Percentiles rank a stretch among this genome's conserved stretches.
Conservation (phyloP, 2,888 invertebrate genomes). For the Adela reaumurella region DNA sequence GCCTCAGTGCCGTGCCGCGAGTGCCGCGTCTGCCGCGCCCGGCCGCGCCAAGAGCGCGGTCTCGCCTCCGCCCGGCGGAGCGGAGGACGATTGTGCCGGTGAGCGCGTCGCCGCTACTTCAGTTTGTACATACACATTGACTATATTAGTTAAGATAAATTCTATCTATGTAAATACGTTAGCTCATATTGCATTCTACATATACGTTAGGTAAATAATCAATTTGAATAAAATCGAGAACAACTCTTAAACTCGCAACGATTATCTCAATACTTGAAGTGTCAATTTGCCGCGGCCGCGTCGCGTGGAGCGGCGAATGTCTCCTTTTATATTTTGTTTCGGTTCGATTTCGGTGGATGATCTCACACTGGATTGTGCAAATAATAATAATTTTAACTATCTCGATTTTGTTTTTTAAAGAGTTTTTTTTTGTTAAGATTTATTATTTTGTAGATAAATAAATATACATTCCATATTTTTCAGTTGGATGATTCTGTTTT, state of each 20-base stretch:
- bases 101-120: neutral
- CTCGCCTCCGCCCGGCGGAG: conserved; percentile 19
- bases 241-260: neutral
- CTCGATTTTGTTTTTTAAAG: neutral
- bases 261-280: neutral
- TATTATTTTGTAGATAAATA: neutral
- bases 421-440: neutral
- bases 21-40: conserved; percentile 21
- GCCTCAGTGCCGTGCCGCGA: conserved; percentile 1
- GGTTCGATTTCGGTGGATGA: neutral
- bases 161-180: neutral
- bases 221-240: neutral
- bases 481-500: neutral
- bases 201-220: neutral
- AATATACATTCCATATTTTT: neutral
- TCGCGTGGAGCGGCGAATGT: neutral
- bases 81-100: neutral
- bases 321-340: neutral
- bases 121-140: neutral
- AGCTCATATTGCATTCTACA: neutral
- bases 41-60: conserved; percentile 24
- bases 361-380: neutral
- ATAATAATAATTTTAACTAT: too few species aligned
- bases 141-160: neutral
- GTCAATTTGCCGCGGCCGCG: neutral